phyloP scores from a whole-genome alignment of 2,888 invertebrate species.

The Aelia acuminata region DNA sequence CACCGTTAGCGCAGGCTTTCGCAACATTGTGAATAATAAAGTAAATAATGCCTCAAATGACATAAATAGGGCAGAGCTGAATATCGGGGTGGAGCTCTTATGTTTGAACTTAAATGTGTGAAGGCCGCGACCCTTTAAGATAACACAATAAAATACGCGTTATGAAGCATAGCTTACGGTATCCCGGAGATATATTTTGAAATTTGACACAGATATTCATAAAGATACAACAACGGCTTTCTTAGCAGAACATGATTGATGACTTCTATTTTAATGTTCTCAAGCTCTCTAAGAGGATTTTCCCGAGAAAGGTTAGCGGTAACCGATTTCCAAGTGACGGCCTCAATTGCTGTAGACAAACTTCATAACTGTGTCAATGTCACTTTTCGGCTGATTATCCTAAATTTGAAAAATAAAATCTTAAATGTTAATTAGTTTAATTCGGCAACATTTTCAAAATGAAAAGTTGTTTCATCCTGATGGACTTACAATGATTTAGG shows the following conservation, averaged over 20 bases:
- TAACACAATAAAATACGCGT: slow-evolving; percentile 27
- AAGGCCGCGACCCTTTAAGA: slow-evolving; percentile 28
- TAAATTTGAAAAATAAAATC: no score
- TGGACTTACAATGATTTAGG: no score
- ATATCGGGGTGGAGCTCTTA: background rate
- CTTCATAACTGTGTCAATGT: slow-evolving; percentile 42
- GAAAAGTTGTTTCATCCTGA: no score
- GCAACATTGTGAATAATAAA: slow-evolving; percentile 20
- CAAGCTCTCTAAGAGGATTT: background rate
- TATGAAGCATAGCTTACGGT: background rate
- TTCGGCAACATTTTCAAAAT: no score
- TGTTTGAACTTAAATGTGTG: slow-evolving; percentile 34
- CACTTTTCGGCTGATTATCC: background rate
- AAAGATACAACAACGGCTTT: slow-evolving; percentile 17
- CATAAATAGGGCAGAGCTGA: slow-evolving; percentile 23
- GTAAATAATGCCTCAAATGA: slow-evolving; percentile 23
- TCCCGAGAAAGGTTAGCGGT: slow-evolving; percentile 2
- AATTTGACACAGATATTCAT: slow-evolving; percentile 29
- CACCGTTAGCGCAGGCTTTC: background rate
- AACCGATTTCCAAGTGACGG: slow-evolving; percentile 7
- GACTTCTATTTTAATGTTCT: background rate
- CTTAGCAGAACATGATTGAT: slow-evolving; percentile 23
- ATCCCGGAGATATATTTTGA: slow-evolving; percentile 30
- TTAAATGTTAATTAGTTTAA: no score
- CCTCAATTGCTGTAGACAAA: background rate